These are phyloP conservation scores for Parauchenoglanis punctatus DNA, from an alignment of 2,797 vertebrate species.

Conservation along the genomic window DNA sequence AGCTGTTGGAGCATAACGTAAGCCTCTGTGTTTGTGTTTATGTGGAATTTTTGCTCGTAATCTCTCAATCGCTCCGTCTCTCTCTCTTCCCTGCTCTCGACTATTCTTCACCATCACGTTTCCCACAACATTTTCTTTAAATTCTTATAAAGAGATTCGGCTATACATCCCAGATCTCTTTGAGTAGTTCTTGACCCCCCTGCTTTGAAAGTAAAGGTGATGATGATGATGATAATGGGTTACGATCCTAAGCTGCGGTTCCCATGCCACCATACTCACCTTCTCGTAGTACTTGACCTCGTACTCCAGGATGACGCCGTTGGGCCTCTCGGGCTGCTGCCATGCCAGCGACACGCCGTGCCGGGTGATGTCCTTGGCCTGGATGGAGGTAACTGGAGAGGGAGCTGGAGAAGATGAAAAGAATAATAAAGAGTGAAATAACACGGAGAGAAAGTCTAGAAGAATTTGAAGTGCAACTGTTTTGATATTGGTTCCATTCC, in stretches of 20 bases:
- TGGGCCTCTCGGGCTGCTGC: slow-evolving; percentile 94
- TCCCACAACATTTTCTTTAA: neutral
- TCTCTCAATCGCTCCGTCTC: slow-evolving; percentile 16
- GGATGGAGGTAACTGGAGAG: slow-evolving; percentile 89
- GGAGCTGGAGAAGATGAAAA: slow-evolving; percentile 78
- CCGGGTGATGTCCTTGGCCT: slow-evolving; percentile 92
- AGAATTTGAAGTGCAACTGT: neutral
- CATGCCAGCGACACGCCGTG: slow-evolving; percentile 92
- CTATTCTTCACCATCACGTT: neutral
- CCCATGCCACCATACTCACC: slow-evolving; percentile 75
- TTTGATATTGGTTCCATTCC: neutral
- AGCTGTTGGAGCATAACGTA: slow-evolving; percentile 38
- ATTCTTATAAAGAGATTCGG: neutral
- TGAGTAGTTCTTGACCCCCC: neutral
- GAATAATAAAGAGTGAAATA: slow-evolving; percentile 4
- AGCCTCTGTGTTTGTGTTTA: neutral
- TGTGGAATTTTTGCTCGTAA: neutral
- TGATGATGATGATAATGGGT: slow-evolving; percentile 1
- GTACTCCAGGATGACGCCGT: slow-evolving; percentile 96
- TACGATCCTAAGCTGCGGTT: slow-evolving; percentile 17
- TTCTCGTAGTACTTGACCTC: slow-evolving; percentile 99
- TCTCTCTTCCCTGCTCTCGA: slow-evolving; percentile 4
- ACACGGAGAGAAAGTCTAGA: slow-evolving; percentile 4
- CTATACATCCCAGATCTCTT: slow-evolving; percentile 4
- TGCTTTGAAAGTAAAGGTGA: neutral